Evolutionary conservation across 2,113 vertebrate species (phyloP).

Genomic region (Megatriorchis doriae): DNA sequence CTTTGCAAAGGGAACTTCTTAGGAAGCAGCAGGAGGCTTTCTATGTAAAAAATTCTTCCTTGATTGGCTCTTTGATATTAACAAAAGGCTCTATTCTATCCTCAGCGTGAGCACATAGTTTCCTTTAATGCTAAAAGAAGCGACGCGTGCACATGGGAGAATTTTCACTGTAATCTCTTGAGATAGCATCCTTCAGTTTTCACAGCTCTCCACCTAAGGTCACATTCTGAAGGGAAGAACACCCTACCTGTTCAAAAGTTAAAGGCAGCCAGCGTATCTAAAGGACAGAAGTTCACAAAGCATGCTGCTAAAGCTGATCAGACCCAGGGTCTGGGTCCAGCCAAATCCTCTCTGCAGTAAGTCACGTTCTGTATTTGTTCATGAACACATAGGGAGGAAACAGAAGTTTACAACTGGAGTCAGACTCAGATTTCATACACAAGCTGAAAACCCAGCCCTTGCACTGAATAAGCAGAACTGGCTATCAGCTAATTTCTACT

Average conservation of each 20-base stretch:
- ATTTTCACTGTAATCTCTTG: neutral
- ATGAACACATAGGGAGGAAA: neutral
- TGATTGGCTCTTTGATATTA: slow-evolving; percentile 40
- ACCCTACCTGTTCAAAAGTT: neutral
- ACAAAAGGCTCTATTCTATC: slow-evolving; percentile 9
- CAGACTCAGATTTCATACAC: neutral
- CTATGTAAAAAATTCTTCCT: neutral
- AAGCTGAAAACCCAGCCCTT: neutral
- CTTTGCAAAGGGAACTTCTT: slow-evolving; percentile 3
- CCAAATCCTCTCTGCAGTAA: neutral
- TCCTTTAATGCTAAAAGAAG: neutral
- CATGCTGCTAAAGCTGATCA: neutral
- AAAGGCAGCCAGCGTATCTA: neutral
- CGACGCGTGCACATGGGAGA: rapidly evolving
- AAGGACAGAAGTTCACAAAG: neutral
- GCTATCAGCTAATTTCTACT: neutral
- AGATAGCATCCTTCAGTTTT: neutral
- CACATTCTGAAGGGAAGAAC: neutral
- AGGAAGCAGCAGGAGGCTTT: slow-evolving; percentile 17
- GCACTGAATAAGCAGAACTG: neutral
- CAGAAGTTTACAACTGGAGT: neutral
- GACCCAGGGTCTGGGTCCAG: neutral
- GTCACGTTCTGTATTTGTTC: neutral
- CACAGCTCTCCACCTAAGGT: neutral
- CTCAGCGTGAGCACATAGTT: neutral